phyloP scores from a whole-genome alignment of 1,140 invertebrate genomes.

The Mesaphorura yosii region DNA sequence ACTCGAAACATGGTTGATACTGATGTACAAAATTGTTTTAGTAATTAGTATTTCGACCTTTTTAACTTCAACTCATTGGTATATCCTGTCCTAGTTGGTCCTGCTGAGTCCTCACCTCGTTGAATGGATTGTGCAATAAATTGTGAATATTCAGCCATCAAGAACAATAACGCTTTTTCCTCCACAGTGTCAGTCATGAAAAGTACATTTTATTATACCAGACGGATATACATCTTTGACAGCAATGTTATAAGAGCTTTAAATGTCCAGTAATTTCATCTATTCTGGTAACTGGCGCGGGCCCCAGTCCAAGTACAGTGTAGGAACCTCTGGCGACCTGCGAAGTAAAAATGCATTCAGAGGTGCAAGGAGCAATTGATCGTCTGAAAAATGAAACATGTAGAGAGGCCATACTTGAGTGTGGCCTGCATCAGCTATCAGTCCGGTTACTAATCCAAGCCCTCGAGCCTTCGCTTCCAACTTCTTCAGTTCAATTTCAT shows the following conservation, averaged over 20 bases:
- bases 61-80: too few relatives aligned
- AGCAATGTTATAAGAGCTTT: conserved; percentile 55
- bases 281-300: conserved; percentile 57
- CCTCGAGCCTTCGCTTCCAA: conserved; percentile 54
- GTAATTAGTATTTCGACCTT: too few relatives aligned
- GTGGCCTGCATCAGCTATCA: conserved; percentile 75
- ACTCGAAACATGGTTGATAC: too few relatives aligned
- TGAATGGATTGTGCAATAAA: too few relatives aligned
- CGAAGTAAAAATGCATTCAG: not conserved
- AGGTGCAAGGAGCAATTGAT: not conserved
- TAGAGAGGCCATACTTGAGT: conserved; percentile 47
- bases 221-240: not conserved
- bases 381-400: conserved; percentile 3
- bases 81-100: too few relatives aligned
- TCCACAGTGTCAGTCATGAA: too few relatives aligned
- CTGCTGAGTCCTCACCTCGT: too few relatives aligned
- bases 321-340: conserved; percentile 71
- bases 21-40: too few relatives aligned
- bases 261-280: conserved; percentile 77
- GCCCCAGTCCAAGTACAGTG: conserved; percentile 85
- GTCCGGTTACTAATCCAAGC: conserved; percentile 53
- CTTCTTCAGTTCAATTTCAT: conserved; percentile 50
- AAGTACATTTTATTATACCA: not conserved
- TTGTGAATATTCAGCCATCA: too few relatives aligned
- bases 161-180: too few relatives aligned